These are phyloP conservation scores for Coracias cyanogaster DNA, from an alignment of 2,797 vertebrate genomes.

Conservation along the genomic window DNA sequence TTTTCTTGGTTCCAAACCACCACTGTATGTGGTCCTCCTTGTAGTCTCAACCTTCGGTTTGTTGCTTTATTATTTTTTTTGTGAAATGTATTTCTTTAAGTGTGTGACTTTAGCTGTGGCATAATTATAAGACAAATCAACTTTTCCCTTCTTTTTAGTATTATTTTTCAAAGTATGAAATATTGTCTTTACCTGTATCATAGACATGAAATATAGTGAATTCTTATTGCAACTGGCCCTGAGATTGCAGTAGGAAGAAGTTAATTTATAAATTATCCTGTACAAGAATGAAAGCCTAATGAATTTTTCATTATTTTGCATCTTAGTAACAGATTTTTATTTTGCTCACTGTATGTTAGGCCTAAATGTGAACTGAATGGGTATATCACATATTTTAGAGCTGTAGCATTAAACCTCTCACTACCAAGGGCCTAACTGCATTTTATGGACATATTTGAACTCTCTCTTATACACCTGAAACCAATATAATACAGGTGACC, in stretches of 20 bases:
- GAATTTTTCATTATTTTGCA: not conserved
- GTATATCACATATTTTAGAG: not conserved
- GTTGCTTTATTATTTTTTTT: not conserved
- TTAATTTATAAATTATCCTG: not conserved
- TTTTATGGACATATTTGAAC: not conserved
- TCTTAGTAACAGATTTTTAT: not conserved
- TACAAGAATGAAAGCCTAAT: not conserved
- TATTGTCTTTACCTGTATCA: not conserved
- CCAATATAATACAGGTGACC: not conserved
- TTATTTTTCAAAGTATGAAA: not conserved
- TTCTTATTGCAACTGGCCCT: not conserved
- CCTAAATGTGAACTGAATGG: not conserved
- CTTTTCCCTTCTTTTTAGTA: not conserved
- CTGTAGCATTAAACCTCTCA: not conserved
- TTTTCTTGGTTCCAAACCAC: not conserved
- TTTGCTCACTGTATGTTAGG: not conserved
- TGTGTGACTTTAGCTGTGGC: not conserved
- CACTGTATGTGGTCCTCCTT: not conserved
- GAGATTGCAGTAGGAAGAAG: not conserved
- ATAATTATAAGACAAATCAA: not conserved
- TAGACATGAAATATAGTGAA: not conserved
- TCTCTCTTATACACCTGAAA: not conserved
- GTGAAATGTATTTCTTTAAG: not conserved
- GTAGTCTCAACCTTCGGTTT: not conserved
- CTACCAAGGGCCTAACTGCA: not conserved